A percentile compares a stretch with the other conserved stretches of the same genome.
phyloP scores from a whole-genome alignment of 1,140 invertebrate species.

The Wasmannia auropunctata region DNA sequence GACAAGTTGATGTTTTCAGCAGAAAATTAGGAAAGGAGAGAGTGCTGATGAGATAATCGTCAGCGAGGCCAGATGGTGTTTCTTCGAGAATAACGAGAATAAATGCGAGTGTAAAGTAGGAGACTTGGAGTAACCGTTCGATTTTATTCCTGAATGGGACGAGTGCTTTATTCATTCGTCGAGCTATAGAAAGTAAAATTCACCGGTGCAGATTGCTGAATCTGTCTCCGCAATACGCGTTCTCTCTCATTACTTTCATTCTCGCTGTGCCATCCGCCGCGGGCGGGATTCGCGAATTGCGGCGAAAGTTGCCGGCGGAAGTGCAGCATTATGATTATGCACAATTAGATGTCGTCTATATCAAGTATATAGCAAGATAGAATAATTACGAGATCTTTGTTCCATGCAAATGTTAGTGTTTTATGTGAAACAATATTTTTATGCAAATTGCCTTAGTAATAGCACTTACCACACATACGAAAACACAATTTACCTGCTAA shows the following conservation, averaged over 20 bases:
- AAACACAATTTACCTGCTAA: slow-evolving; percentile 2
- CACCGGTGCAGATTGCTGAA: slow-evolving; percentile 58
- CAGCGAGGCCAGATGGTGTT: background rate
- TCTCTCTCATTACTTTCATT: slow-evolving; percentile 20
- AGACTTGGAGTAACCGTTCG: slow-evolving; percentile 61
- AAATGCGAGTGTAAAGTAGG: slow-evolving; percentile 59
- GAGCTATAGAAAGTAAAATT: slow-evolving; percentile 56
- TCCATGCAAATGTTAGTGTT: background rate
- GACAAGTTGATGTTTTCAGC: background rate
- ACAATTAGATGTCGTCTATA: slow-evolving; percentile 61
- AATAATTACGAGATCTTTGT: slow-evolving; percentile 10
- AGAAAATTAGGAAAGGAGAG: background rate
- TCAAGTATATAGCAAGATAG: background rate
- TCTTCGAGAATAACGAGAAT: slow-evolving; percentile 39
- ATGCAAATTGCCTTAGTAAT: background rate
- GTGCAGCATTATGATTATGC: slow-evolving; percentile 48
- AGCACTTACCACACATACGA: background rate
- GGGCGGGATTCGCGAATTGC: slow-evolving; percentile 55
- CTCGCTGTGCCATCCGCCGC: slow-evolving; percentile 35
- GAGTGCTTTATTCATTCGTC: slow-evolving; percentile 77
- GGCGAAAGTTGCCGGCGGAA: slow-evolving; percentile 33
- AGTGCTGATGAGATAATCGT: background rate
- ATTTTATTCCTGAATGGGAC: slow-evolving; percentile 69
- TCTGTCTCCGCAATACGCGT: slow-evolving; percentile 9
- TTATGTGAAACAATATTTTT: background rate